Evolutionary conservation across 1,140 invertebrate species (phyloP).

Genomic region (Orius laevigatus): DNA sequence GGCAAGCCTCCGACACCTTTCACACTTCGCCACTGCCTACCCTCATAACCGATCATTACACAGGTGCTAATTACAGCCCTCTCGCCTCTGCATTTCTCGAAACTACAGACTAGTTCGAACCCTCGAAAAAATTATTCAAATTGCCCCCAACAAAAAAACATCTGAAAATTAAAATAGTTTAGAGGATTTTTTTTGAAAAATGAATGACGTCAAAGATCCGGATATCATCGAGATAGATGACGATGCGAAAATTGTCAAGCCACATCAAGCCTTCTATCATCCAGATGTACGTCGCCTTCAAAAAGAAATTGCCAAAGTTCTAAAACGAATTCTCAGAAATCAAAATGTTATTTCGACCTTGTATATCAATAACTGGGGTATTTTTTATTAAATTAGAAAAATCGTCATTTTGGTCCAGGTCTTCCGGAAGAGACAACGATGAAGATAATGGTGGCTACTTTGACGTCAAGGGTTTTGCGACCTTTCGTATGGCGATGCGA

Average conservation of each 20-base stretch:
- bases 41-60: constrained; percentile 2
- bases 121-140: too few relatives aligned
- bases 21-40: constrained; percentile 3
- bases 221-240: too few relatives aligned
- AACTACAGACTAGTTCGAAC: too few relatives aligned
- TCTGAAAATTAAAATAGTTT: too few relatives aligned
- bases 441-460: constrained; percentile 1
- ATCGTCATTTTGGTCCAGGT: not conserved
- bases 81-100: too few relatives aligned
- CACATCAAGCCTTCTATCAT: too few relatives aligned
- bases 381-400: too few relatives aligned
- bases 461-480: not conserved
- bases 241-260: too few relatives aligned
- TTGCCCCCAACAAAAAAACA: too few relatives aligned
- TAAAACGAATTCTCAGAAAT: not conserved
- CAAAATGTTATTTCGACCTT: not conserved
- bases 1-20: not conserved
- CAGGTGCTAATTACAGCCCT: constrained; percentile 1
- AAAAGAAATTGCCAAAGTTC: not conserved
- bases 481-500: not conserved
- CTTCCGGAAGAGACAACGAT: constrained; percentile 3
- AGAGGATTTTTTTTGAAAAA: too few relatives aligned
- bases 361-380: constrained; percentile 1
- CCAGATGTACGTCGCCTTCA: not conserved
- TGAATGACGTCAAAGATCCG: too few relatives aligned